These are phyloP conservation scores for Chaetura pelagica DNA, from an alignment of 2,113 vertebrate species.

Conservation along the genomic window DNA sequence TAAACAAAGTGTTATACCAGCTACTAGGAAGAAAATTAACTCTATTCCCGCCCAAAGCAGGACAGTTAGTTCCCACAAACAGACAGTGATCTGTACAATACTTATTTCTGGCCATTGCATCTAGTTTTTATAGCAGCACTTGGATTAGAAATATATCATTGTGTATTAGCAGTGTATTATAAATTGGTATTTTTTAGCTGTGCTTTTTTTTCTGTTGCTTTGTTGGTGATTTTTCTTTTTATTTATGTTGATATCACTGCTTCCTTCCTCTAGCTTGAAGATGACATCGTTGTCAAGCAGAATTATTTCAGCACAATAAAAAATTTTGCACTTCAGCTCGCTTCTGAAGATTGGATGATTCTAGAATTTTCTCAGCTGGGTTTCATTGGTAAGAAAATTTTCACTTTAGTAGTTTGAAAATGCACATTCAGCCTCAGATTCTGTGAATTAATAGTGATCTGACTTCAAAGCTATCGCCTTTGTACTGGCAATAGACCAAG, in stretches of 20 bases:
- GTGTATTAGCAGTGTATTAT: neutral
- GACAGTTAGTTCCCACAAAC: neutral
- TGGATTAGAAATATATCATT: neutral
- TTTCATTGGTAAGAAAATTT: slow-evolving; percentile 90
- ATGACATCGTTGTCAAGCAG: slow-evolving; percentile 98
- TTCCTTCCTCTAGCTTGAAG: slow-evolving; percentile 87
- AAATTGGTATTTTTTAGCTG: neutral
- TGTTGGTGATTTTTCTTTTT: neutral
- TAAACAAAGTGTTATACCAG: too few species aligned
- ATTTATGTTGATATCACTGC: slow-evolving; percentile 18
- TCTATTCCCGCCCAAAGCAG: too few species aligned
- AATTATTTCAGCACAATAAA: slow-evolving; percentile 99
- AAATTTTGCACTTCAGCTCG: slow-evolving; percentile 97
- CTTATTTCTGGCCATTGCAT: neutral
- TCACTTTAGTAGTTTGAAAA: neutral
- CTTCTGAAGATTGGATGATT: slow-evolving; percentile 99
- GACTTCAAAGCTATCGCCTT: slow-evolving; percentile 9
- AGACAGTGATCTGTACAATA: neutral
- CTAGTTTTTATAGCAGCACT: neutral
- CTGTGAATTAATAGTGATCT: neutral
- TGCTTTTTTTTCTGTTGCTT: neutral
- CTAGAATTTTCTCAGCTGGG: slow-evolving; percentile 98
- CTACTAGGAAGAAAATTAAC: too few species aligned
- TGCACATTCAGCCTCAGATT: neutral
- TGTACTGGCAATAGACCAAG: neutral